These are phyloP conservation scores for Eupeodes latifasciatus DNA, from an alignment of 2,888 invertebrate species.

Conservation along the genomic window DNA sequence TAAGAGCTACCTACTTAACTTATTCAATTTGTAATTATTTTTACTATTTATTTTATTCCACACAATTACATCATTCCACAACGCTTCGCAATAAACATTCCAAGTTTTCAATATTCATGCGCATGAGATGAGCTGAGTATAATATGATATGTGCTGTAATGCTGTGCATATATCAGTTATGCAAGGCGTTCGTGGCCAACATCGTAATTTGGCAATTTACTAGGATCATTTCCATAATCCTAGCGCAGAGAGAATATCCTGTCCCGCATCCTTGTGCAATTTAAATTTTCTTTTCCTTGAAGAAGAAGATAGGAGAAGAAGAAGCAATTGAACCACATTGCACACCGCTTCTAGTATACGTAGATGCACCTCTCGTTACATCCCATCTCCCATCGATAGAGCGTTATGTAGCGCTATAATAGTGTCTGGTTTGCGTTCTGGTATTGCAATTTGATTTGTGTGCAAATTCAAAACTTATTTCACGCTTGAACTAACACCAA, in stretches of 20 bases:
- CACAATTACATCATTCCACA: slow-evolving; percentile 11
- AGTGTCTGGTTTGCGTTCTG: slow-evolving; percentile 12
- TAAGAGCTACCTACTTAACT: neutral
- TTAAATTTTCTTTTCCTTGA: slow-evolving; percentile 27
- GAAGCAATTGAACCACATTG: slow-evolving; percentile 3
- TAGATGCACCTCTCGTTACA: neutral
- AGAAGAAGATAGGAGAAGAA: neutral
- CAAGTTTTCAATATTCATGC: neutral
- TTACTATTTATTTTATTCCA: neutral
- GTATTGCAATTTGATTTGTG: slow-evolving; percentile 77
- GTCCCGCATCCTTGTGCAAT: slow-evolving; percentile 32
- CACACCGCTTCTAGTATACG: neutral
- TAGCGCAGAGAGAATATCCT: neutral
- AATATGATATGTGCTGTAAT: neutral
- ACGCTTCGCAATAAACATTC: slow-evolving; percentile 13
- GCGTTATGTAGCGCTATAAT: too few relatives aligned
- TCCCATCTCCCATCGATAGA: neutral
- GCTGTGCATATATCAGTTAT: slow-evolving; percentile 3
- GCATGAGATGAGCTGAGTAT: neutral
- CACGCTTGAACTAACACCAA: slow-evolving; percentile 76
- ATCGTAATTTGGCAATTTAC: slow-evolving; percentile 43
- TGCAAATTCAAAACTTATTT: slow-evolving; percentile 77
- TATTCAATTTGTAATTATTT: neutral
- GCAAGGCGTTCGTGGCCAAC: slow-evolving; percentile 19
- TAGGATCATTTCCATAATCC: slow-evolving; percentile 31